Evolutionary conservation across 2,113 vertebrate genomes (phyloP), one percentile per base, ranked within the genome.

Genomic region (Hucho hucho): DNA sequence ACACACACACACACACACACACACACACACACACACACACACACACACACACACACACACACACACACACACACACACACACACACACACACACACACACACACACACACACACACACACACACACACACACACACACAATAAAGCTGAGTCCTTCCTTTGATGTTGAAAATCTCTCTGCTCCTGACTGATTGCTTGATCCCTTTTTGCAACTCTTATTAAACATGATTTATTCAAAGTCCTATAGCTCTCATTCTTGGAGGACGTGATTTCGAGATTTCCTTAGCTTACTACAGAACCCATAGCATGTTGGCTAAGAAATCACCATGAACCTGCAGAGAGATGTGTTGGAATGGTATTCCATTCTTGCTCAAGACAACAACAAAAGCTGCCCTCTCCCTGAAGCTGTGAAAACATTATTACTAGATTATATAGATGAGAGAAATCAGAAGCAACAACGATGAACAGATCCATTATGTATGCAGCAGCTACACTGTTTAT

Each of bases 401-500:
- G 29, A 64, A 68, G 79, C 70, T 66, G 67, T 65, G 46, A 67
- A 80, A 69, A 70, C 66, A 79, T 75, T 80, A 73, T 58, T 43
- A 70, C 66, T 61, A 69, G 70, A 76, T 72, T 71, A 75, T 67
- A 69, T 18, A 64, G 77, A 64, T 73, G 75, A 73, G 64, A 22
- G 73, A 72, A 7, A 49, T 76, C 59, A n/a, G 29, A 84, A 24
- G 64, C 72, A 73, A 76, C 68, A 28, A 84, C 65, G 59, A 75
- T 79, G 81, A 81, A 87, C 75, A 53, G 70, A 22, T 76, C 79
- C 76, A 86, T 89, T 87, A 86, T 49, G 53, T 3, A 53, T 53
- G 49, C 49, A 53, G 16, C 69, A 6, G 32, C 69, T 77, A 79
- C 63, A 70, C 72, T 77, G 74, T 74, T 84, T 86, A 74, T 87